These are phyloP conservation scores for Arctopsyche grandis DNA, from an alignment of 1,140 invertebrate species.

Conservation along the genomic window DNA sequence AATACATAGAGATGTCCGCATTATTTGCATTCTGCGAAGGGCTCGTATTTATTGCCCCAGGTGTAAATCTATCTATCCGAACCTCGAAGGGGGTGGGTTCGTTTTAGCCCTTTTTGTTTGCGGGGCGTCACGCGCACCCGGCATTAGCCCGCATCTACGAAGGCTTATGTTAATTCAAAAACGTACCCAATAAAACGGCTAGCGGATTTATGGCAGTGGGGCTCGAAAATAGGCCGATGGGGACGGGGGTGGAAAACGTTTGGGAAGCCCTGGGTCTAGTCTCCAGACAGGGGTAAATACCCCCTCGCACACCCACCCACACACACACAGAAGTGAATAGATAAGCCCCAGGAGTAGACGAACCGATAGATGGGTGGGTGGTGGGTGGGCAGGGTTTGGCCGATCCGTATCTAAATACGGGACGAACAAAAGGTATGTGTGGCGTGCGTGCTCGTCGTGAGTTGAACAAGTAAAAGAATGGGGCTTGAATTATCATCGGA, in stretches of 20 bases:
- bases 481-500: constrained; percentile 1
- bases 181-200: constrained; percentile 47
- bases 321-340: background rate
- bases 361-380: constrained; percentile 33
- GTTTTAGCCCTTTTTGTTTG: constrained; percentile 40
- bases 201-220: constrained; percentile 31
- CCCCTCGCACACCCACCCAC: background rate
- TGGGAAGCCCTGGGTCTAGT: background rate
- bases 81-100: background rate
- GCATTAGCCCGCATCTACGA: constrained; percentile 40
- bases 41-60: constrained; percentile 30
- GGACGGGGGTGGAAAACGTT: constrained; percentile 17
- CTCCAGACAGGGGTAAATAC: background rate
- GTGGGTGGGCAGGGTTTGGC: background rate
- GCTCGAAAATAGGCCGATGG: constrained; percentile 6
- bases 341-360: constrained; percentile 31
- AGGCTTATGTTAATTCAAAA: constrained; percentile 51
- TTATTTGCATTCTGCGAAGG: constrained; percentile 29
- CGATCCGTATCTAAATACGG: constrained; percentile 46
- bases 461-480: constrained; percentile 43
- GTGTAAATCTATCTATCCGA: constrained; percentile 43
- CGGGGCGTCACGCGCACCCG: background rate
- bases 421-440: constrained; percentile 42
- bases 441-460: background rate
- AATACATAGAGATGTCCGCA: constrained; percentile 29